phyloP scores from a whole-genome alignment of 1,140 invertebrate genomes.

The Monomorium pharaonis region DNA sequence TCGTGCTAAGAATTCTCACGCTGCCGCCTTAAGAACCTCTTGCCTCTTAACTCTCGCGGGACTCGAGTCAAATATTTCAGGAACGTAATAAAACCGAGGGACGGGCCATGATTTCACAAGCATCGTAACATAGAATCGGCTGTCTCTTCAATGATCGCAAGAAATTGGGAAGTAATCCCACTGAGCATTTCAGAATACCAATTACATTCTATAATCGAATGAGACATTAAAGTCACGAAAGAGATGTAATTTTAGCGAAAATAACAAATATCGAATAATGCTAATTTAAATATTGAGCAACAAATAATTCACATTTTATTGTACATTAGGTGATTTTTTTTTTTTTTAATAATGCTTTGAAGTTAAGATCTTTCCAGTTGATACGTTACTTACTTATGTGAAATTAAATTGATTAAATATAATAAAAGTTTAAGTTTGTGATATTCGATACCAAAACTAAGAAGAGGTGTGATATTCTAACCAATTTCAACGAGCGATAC shows the following conservation, averaged over 20 bases:
- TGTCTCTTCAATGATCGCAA: background rate
- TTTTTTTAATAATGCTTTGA: background rate
- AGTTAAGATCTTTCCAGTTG: no score
- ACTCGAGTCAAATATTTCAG: conserved; percentile 36
- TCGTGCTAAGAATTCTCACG: conserved; percentile 12
- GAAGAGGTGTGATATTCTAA: background rate
- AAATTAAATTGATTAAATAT: background rate
- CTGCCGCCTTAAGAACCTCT: background rate
- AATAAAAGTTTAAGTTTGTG: background rate
- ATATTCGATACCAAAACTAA: background rate
- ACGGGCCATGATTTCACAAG: background rate
- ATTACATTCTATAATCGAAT: background rate
- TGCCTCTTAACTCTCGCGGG: background rate
- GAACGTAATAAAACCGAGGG: conserved; percentile 5
- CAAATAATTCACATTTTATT: background rate
- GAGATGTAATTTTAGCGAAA: background rate
- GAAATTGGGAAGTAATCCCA: background rate
- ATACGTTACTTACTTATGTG: background rate
- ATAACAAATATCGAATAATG: background rate
- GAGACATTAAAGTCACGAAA: background rate
- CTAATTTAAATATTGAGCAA: background rate
- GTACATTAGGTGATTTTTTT: background rate
- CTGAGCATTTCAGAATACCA: background rate
- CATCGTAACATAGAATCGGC: background rate
- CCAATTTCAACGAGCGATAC: background rate